Base-by-base conservation (phyloP, 2,888 invertebrate species). In the Cryptus armator region DNA sequence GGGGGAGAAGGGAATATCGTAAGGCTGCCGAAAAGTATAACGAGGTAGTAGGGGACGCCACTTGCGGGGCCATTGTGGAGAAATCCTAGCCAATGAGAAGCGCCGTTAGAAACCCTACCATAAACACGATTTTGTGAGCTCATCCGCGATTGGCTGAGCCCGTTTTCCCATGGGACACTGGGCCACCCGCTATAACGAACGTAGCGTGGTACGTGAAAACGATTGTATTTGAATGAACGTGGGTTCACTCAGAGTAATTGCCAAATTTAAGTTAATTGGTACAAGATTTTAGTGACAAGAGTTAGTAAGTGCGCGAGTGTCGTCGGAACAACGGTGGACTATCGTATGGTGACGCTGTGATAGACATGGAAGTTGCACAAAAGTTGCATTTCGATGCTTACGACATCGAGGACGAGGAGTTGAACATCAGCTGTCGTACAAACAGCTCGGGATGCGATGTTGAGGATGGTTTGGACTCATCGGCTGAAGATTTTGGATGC, bases 381-480 rank as follows among this genome's bases (percentile, higher is more conserved):
- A 94, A 93, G 88, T 87, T 93, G 86, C 91, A 93, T 89, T 93
- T 93, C 86, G 92, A 92, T 86, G 91, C 91, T 48, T 91, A 91
- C 88, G 93, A 93, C 86, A 91, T 92, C 83, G 93, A 92, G 87
- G 95, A 95, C 83, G 95, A 95, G 85, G 95, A 95, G 92, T 92
- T 95, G 88, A 95, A 95, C 85, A 94, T 94, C 89, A 95, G 95
- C 94, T 91, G 91, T 89, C 92, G 92, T 53, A 91, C 91, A 16
- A 92, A 90, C 81, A 95, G 94, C 88, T 95, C 96, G 81, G 95
- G 95, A 87, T 95, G 95, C 94, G 96, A 96, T 93, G 95, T 96
- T 94, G 95, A 96, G 91, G 95, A 95, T 91, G 94, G 94, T 37
- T 95, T 95, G 90, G 96, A 96, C 90, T 95, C 95, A 90, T 95